These are phyloP conservation scores for Metellina segmentata DNA, from an alignment of 2,888 invertebrate genomes.

Conservation along the genomic window DNA sequence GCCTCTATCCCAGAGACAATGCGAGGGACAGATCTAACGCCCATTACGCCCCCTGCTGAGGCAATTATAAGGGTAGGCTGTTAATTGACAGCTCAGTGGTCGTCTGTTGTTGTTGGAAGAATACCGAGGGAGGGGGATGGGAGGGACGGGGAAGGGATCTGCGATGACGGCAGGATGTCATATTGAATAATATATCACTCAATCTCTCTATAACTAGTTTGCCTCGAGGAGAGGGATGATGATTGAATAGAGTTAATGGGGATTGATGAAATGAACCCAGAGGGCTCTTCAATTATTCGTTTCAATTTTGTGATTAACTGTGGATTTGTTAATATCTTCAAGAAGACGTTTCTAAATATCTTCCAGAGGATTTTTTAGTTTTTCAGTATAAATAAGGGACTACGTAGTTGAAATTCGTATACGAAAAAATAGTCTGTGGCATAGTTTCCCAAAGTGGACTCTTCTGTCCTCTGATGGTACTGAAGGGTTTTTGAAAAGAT, in stretches of 20 bases:
- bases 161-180: not conserved
- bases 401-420: no score
- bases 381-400: no score
- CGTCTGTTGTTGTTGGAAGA: slow-evolving; percentile 5
- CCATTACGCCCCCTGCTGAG: slow-evolving; percentile 31
- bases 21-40: not conserved
- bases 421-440: no score
- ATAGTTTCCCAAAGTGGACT: no score
- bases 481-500: no score
- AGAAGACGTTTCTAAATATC: no score
- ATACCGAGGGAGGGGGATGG: slow-evolving; percentile 5
- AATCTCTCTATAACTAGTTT: slow-evolving; percentile 15
- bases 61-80: slow-evolving; percentile 47
- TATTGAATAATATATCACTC: slow-evolving; percentile 11
- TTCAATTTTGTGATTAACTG: not conserved
- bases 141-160: not conserved
- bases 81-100: slow-evolving; percentile 63
- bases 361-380: no score
- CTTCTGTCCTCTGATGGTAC: no score
- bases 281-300: not conserved
- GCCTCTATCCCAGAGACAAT: slow-evolving; percentile 18
- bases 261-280: not conserved
- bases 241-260: slow-evolving; percentile 27
- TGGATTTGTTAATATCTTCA: no score
- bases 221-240: not conserved